Conservation (phyloP, 2,113 vertebrate species). For the Potamarius usumacintae region DNA sequence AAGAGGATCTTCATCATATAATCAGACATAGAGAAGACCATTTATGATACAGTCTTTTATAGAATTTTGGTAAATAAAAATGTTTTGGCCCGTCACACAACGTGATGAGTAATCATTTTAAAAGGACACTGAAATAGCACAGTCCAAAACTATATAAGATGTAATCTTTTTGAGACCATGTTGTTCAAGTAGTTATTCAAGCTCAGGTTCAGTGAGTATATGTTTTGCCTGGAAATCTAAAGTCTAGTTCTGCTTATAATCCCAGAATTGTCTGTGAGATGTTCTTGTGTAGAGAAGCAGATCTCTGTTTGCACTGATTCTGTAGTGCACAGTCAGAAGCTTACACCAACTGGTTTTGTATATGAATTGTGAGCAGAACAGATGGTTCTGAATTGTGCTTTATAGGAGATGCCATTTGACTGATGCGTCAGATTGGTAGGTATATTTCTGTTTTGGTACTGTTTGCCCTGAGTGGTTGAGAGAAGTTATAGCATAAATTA, state of each 20-base stretch:
- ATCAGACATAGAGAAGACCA: background rate
- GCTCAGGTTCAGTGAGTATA: background rate
- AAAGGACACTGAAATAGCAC: background rate
- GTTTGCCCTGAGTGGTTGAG: background rate
- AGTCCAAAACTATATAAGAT: too few species aligned
- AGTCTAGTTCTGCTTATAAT: background rate
- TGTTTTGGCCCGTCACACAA: too few species aligned
- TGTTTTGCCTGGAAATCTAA: background rate
- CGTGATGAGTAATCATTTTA: background rate
- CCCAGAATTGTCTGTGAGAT: background rate
- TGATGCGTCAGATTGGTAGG: background rate
- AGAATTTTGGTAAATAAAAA: background rate
- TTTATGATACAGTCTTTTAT: background rate
- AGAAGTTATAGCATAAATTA: too few species aligned
- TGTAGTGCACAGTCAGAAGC: background rate
- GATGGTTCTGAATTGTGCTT: conserved; percentile 10
- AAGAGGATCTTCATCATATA: too few species aligned
- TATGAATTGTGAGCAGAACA: background rate
- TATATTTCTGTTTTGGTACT: too few species aligned
- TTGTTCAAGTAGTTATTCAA: background rate
- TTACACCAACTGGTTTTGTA: background rate
- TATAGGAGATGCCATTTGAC: background rate
- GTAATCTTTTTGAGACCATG: background rate
- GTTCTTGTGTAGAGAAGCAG: background rate
- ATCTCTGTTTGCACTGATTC: background rate